phyloP scores from a whole-genome alignment of 2,797 vertebrate genomes.

The Ataeniobius toweri region DNA sequence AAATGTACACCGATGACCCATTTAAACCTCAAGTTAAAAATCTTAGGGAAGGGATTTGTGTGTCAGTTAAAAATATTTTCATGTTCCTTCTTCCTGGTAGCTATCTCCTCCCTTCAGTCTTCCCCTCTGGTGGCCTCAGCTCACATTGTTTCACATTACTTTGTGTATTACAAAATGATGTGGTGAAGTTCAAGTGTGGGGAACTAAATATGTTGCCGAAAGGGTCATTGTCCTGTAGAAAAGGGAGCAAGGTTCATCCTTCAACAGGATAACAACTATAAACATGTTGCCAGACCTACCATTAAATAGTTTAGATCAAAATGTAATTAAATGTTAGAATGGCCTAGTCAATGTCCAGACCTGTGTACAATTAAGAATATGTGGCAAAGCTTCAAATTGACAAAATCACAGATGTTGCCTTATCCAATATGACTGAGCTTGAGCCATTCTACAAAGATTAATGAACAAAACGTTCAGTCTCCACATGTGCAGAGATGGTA shows the following conservation, averaged over 20 bases:
- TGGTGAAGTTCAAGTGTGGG: conserved; percentile 13
- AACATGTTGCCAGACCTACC: not conserved
- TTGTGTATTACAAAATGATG: not conserved
- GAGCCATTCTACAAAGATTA: not conserved
- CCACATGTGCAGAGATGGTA: not conserved
- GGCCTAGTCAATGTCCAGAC: not conserved
- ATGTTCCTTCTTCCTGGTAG: conserved; percentile 3
- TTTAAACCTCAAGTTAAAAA: conserved; percentile 6
- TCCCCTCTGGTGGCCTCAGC: not conserved
- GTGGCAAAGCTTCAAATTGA: not conserved
- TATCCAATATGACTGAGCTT: not conserved
- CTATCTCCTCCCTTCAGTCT: not conserved
- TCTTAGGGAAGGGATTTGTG: conserved; percentile 3
- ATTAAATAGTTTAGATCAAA: not conserved
- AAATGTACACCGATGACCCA: not conserved
- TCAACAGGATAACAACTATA: not conserved
- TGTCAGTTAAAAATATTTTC: not conserved
- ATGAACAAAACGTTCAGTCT: not conserved
- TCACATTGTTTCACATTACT: conserved; percentile 3
- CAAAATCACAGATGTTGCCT: not conserved
- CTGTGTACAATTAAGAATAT: not conserved
- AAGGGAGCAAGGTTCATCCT: too few species aligned
- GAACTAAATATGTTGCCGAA: not conserved
- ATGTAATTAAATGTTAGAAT: not conserved
- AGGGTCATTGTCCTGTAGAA: not conserved